Conservation (phyloP, 2,888 invertebrate species). For the Nephrotoma guestfalica region DNA sequence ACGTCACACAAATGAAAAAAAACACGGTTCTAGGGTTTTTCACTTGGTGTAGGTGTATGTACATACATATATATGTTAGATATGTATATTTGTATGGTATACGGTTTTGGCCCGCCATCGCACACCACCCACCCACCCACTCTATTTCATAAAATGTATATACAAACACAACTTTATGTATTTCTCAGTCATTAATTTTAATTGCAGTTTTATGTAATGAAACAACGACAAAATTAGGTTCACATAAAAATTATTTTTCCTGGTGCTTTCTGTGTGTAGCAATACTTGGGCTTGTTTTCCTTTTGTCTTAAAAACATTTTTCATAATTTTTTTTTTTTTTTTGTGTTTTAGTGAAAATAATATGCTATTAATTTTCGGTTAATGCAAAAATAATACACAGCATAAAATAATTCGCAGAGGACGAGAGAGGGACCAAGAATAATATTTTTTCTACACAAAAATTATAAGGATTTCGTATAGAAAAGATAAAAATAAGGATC, state of each 20-base stretch:
- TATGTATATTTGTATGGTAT: neutral
- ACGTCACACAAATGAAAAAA: neutral
- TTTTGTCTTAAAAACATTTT: neutral
- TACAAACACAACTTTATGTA: neutral
- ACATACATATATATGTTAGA: neutral
- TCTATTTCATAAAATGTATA: neutral
- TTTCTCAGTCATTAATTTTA: neutral
- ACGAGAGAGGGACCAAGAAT: neutral
- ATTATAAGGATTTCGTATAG: neutral
- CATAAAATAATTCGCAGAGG: neutral
- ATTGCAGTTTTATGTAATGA: neutral
- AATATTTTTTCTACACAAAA: neutral
- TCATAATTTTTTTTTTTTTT: neutral
- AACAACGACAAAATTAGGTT: neutral
- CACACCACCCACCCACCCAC: neutral
- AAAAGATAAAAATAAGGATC: neutral
- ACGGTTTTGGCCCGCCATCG: neutral
- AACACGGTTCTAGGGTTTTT: neutral
- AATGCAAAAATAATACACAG: neutral
- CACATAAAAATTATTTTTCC: neutral
- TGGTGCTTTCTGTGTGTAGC: neutral
- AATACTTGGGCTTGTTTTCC: neutral
- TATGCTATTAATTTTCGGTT: neutral
- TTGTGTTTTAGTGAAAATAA: neutral
- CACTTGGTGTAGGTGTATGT: neutral